phyloP scores from a whole-genome alignment of 1,140 invertebrate genomes.

The Riptortus pedestris region DNA sequence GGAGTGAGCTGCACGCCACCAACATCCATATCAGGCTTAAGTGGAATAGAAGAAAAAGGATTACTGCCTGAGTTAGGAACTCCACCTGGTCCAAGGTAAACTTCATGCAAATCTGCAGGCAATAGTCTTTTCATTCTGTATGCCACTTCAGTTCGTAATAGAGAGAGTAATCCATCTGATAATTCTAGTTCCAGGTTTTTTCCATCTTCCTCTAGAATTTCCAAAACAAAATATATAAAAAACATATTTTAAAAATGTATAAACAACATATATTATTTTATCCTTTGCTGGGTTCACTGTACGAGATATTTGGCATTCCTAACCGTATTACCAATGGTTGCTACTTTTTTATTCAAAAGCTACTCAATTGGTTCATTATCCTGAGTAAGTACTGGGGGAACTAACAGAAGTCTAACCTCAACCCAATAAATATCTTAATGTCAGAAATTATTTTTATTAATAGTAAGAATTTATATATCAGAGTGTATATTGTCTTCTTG shows the following conservation, averaged over 20 bases:
- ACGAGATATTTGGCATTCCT: too few species aligned
- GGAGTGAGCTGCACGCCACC: slow-evolving; percentile 73
- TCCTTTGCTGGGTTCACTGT: too few species aligned
- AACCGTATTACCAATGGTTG: too few species aligned
- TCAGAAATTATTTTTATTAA: too few species aligned
- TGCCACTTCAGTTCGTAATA: slow-evolving; percentile 63
- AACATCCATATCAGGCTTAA: slow-evolving; percentile 54
- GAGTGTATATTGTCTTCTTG: too few species aligned
- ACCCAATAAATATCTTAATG: too few species aligned
- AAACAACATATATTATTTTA: background rate
- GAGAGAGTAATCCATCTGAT: slow-evolving; percentile 59
- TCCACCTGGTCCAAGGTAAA: slow-evolving; percentile 48
- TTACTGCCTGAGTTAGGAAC: slow-evolving; percentile 44
- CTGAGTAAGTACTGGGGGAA: too few species aligned
- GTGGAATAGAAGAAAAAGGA: slow-evolving; percentile 53
- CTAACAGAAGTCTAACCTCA: too few species aligned
- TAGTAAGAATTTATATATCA: too few species aligned
- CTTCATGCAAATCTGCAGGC: slow-evolving; percentile 70
- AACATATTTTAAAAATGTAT: background rate
- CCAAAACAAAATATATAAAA: slow-evolving; percentile 13
- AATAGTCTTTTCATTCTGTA: slow-evolving; percentile 76
- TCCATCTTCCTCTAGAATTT: slow-evolving; percentile 33
- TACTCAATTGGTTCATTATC: too few species aligned
- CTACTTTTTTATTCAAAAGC: too few species aligned
- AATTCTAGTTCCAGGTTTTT: slow-evolving; percentile 44